A percentile compares a stretch with the other conserved stretches of the same genome.
These are phyloP conservation scores for Diarsia brunnea DNA, from an alignment of 2,888 invertebrate species.

Conservation along the genomic window DNA sequence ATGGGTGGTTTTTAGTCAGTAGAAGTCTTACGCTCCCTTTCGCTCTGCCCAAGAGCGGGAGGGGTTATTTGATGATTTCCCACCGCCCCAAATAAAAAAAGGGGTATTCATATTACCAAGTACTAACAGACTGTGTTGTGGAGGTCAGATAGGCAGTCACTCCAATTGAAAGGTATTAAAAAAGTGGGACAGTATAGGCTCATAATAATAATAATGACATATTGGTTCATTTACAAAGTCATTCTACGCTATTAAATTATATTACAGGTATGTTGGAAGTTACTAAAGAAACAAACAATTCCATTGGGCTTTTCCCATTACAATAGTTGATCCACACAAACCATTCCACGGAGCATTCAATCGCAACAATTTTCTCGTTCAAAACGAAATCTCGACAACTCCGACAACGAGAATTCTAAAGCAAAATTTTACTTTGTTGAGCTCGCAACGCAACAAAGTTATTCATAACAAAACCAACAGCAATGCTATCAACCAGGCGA, in stretches of 20 bases:
- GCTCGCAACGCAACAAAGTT: conserved; percentile 27
- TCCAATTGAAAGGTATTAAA: too few species aligned
- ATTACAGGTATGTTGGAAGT: neutral
- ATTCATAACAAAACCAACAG: conserved; percentile 43
- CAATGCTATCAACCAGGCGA: conserved; percentile 28
- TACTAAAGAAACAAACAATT: neutral
- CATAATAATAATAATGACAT: too few species aligned
- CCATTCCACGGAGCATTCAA: neutral
- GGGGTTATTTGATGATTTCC: too few species aligned
- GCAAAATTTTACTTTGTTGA: conserved; percentile 22
- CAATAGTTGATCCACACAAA: conserved; percentile 7
- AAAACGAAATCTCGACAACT: neutral
- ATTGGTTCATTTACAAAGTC: neutral
- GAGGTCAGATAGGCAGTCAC: too few species aligned
- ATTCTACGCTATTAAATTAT: neutral
- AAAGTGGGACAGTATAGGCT: too few species aligned
- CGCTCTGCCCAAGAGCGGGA: too few species aligned
- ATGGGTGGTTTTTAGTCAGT: too few species aligned
- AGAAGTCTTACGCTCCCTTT: too few species aligned
- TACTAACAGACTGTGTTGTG: too few species aligned
- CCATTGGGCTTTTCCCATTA: neutral
- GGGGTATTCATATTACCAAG: too few species aligned
- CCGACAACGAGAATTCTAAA: conserved; percentile 25
- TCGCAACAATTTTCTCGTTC: conserved; percentile 9
- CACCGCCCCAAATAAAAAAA: too few species aligned